phyloP scores from a whole-genome alignment of 2,888 invertebrate species.

The Euzetes globulus region DNA sequence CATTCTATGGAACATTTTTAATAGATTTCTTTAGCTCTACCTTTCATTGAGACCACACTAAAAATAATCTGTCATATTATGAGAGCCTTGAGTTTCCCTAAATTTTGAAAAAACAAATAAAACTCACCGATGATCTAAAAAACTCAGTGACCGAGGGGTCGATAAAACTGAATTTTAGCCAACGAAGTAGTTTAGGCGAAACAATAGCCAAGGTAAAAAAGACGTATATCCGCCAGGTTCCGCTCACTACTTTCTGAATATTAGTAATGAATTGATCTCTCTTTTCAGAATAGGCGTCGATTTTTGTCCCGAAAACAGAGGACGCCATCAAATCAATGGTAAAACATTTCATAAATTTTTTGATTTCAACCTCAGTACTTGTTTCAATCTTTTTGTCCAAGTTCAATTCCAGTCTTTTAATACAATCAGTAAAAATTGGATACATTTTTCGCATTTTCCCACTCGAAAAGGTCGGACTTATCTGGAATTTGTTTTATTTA shows the following conservation, averaged over 20 bases:
- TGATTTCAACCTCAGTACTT: background rate
- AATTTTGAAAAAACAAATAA: background rate
- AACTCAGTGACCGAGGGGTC: constrained; percentile 50
- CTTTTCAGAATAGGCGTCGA: constrained; percentile 46
- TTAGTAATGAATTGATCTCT: constrained; percentile 35
- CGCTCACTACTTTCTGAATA: background rate
- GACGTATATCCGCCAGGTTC: background rate
- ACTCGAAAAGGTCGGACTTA: background rate
- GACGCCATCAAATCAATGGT: constrained; percentile 51
- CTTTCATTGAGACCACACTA: too few relatives aligned
- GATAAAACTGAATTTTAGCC: background rate
- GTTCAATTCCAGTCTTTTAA: background rate
- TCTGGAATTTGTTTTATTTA: too few relatives aligned
- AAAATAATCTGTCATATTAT: too few relatives aligned
- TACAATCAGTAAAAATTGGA: background rate
- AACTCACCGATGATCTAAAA: background rate
- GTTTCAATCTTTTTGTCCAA: background rate
- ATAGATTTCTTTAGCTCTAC: too few relatives aligned
- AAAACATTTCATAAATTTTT: background rate
- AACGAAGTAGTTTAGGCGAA: background rate
- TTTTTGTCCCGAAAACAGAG: constrained; percentile 58
- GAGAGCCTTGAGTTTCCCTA: too few relatives aligned
- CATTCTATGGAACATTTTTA: too few relatives aligned
- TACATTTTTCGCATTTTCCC: constrained; percentile 2
- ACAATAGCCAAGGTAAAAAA: background rate